A percentile compares a stretch with the other conserved stretches of the same genome.
Evolutionary conservation across 30 jellyfish, hydroid and myxozoan species (phyloP).

Genomic region (Hydractinia echinata): DNA sequence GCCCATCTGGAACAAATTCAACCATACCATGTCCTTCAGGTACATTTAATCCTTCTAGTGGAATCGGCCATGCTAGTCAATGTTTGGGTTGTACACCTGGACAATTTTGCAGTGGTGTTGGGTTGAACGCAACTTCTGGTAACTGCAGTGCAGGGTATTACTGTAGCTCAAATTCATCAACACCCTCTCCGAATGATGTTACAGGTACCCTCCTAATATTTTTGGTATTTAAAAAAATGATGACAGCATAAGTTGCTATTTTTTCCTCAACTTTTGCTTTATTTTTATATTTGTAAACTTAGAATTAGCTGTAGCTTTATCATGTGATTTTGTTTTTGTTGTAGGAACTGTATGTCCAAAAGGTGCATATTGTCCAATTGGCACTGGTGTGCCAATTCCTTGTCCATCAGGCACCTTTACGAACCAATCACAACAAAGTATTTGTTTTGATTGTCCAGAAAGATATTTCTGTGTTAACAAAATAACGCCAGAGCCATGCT

Average conservation of each 20-base stretch:
- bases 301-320: no score
- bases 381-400: slow-evolving; percentile 83
- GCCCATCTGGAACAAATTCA: slow-evolving; percentile 84
- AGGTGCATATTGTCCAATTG: slow-evolving; percentile 83
- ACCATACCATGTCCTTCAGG: slow-evolving; percentile 82
- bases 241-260: neutral
- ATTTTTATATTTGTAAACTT: neutral
- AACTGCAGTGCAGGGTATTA: slow-evolving; percentile 83
- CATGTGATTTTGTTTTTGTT: neutral
- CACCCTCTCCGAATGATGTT: slow-evolving; percentile 62
- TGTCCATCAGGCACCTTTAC: slow-evolving; percentile 73
- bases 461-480: slow-evolving; percentile 63
- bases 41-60: slow-evolving; percentile 80
- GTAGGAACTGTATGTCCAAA: slow-evolving; percentile 1
- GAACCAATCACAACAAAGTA: slow-evolving; percentile 76
- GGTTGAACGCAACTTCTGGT: slow-evolving; percentile 72
- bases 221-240: neutral
- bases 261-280: neutral
- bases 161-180: slow-evolving; percentile 63
- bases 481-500: slow-evolving; percentile 58
- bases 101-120: slow-evolving; percentile 71
- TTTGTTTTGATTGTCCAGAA: slow-evolving; percentile 72
- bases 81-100: slow-evolving; percentile 84
- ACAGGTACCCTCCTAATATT: slow-evolving; percentile 43
- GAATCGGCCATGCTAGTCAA: slow-evolving; percentile 58